Evolutionary conservation across 2,797 vertebrate genomes (phyloP).

Genomic region (Steatocranus sp.): DNA sequence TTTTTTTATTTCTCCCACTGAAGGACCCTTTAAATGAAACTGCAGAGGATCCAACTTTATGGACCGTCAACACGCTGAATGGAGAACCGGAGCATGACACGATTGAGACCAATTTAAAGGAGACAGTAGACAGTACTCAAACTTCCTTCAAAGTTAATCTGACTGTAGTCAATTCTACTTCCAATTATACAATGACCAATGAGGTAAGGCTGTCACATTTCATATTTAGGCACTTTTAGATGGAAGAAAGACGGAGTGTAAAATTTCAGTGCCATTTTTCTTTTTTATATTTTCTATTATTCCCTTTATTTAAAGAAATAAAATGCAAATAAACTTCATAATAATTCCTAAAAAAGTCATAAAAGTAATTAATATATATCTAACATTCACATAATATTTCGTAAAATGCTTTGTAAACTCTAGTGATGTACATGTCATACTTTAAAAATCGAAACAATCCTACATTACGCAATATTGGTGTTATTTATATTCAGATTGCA

Average conservation of each 20-base stretch:
- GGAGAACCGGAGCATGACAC: not conserved
- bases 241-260: not conserved
- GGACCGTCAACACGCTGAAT: constrained; percentile 3
- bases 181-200: constrained; percentile 43
- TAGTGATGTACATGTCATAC: not conserved
- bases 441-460: not conserved
- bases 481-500: not conserved
- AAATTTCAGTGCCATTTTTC: not conserved
- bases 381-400: not conserved
- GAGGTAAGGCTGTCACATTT: constrained; percentile 37
- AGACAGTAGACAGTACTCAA: not conserved
- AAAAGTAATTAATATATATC: not conserved
- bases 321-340: not conserved
- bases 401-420: not conserved
- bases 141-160: constrained; percentile 34
- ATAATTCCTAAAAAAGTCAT: not conserved
- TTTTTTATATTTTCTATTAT: not conserved
- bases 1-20: not conserved
- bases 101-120: constrained; percentile 5
- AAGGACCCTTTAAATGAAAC: constrained; percentile 59
- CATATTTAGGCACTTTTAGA: not conserved
- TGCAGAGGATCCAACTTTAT: constrained; percentile 20
- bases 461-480: rapidly evolving
- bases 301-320: not conserved
- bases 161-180: constrained; percentile 41